Conservation (phyloP, 1,140 invertebrate genomes). For the Trichogramma pretiosum region DNA sequence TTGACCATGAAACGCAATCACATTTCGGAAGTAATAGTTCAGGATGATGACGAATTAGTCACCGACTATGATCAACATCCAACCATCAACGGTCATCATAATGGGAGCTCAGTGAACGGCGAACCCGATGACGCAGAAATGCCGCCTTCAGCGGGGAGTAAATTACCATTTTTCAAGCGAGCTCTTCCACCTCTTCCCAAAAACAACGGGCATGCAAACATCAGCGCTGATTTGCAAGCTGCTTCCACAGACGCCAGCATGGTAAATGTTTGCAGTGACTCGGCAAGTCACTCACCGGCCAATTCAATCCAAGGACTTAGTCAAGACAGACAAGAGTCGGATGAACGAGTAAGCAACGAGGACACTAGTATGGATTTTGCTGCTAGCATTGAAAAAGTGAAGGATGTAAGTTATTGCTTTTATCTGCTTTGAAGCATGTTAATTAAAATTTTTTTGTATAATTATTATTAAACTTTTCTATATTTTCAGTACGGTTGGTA, state of each 20-base stretch:
- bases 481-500: slow-evolving; percentile 90
- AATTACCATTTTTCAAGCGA: slow-evolving; percentile 53
- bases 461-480: slow-evolving; percentile 18
- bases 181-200: slow-evolving; percentile 73
- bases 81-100: slow-evolving; percentile 20
- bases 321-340: slow-evolving; percentile 22
- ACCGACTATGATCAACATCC: slow-evolving; percentile 38
- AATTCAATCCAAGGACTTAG: neutral
- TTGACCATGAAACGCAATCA: slow-evolving; percentile 37
- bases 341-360: slow-evolving; percentile 43
- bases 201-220: slow-evolving; percentile 39
- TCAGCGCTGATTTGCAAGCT: slow-evolving; percentile 22
- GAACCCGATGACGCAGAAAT: slow-evolving; percentile 16
- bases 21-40: slow-evolving; percentile 42
- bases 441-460: slow-evolving; percentile 1
- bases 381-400: slow-evolving; percentile 85
- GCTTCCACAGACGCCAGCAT: slow-evolving; percentile 32
- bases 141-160: slow-evolving; percentile 29
- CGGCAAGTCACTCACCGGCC: slow-evolving; percentile 24
- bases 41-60: slow-evolving; percentile 34
- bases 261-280: slow-evolving; percentile 31
- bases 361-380: slow-evolving; percentile 70
- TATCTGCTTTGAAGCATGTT: slow-evolving; percentile 4
- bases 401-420: slow-evolving; percentile 64
- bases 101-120: neutral